Conservation (phyloP, 1,140 invertebrate species). For the Zaprionus nigranus region DNA sequence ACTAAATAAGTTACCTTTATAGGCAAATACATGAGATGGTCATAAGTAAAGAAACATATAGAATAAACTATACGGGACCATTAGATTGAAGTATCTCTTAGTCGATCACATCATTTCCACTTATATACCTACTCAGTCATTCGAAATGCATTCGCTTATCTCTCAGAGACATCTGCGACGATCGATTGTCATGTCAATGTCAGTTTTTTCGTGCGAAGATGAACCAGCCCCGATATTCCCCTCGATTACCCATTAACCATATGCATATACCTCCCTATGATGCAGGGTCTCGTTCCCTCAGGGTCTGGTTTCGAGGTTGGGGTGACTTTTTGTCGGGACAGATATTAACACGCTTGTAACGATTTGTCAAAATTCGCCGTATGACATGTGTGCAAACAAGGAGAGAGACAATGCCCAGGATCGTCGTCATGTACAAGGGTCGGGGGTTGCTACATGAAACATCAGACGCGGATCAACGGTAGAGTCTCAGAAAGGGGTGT, state of each 20-base stretch:
- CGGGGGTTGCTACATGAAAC: conserved; percentile 14
- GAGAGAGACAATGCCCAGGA: conserved; percentile 41
- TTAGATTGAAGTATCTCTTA: not conserved
- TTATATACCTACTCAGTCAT: conserved; percentile 10
- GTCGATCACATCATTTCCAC: not conserved
- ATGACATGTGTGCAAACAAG: conserved; percentile 81
- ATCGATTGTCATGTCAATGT: conserved; percentile 65
- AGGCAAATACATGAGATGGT: not conserved
- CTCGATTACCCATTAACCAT: conserved; percentile 21
- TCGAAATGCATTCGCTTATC: conserved; percentile 50
- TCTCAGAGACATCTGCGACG: conserved; percentile 56
- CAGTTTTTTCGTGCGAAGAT: conserved; percentile 18
- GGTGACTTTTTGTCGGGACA: conserved; percentile 52
- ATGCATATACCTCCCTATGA: not conserved
- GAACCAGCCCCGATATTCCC: conserved; percentile 14
- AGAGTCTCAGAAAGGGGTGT: conserved; percentile 51
- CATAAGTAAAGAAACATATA: not conserved
- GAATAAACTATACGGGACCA: too few relatives aligned
- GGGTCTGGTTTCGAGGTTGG: conserved; percentile 16
- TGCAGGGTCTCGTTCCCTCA: too few relatives aligned
- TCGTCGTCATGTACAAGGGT: too few relatives aligned
- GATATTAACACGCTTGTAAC: conserved; percentile 77
- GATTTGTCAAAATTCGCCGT: conserved; percentile 73
- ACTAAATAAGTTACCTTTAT: not conserved
- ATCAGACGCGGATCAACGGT: not conserved